phyloP scores from a whole-genome alignment of 1,140 invertebrate species.

The Leptonema lineaticorne region DNA sequence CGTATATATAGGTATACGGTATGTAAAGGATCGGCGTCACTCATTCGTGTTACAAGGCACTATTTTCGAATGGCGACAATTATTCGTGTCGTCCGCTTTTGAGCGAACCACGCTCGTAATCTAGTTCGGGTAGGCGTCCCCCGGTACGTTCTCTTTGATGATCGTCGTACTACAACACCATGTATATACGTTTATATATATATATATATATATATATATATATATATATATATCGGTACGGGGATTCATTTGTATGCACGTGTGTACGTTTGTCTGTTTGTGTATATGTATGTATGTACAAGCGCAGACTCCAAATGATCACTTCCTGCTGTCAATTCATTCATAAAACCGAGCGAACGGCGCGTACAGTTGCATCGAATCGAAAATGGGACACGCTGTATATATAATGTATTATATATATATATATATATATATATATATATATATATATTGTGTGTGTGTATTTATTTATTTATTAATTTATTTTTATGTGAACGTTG shows the following conservation, averaged over 20 bases:
- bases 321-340: conserved; percentile 42
- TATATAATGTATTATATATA: neutral
- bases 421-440: neutral
- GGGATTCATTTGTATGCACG: neutral
- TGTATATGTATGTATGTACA: conserved; percentile 6
- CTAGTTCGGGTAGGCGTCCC: neutral
- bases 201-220: neutral
- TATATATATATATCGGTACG: neutral
- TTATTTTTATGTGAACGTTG: too few species aligned
- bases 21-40: too few species aligned
- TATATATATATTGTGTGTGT: neutral
- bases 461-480: neutral
- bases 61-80: too few species aligned
- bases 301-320: conserved; percentile 36
- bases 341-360: conserved; percentile 36
- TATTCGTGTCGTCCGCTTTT: too few species aligned
- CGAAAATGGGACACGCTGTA: neutral
- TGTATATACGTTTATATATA: neutral
- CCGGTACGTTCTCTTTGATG: neutral
- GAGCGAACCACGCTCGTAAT: too few species aligned
- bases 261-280: neutral
- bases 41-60: too few species aligned
- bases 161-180: neutral
- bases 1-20: too few species aligned
- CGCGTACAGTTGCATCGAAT: neutral